These are phyloP conservation scores for Chloroclystis v-ata DNA, from an alignment of 2,888 invertebrate species.

Conservation along the genomic window DNA sequence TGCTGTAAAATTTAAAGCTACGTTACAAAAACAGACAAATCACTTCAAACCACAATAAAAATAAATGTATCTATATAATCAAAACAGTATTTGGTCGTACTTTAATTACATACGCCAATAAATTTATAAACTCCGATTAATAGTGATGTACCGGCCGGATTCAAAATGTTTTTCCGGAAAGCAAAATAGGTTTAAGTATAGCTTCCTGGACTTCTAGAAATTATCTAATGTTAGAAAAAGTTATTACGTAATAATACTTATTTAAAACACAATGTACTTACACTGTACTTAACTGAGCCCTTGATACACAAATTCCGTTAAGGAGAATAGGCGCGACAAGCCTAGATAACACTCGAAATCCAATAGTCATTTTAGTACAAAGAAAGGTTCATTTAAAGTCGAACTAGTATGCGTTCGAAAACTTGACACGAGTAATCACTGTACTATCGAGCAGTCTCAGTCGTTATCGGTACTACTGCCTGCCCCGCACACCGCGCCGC, in stretches of 20 bases:
- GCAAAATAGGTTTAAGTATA: background rate
- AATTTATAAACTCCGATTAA: too few species aligned
- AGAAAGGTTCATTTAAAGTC: conserved; percentile 22
- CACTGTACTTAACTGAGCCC: conserved; percentile 59
- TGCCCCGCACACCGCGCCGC: too few species aligned
- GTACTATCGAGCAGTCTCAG: too few species aligned
- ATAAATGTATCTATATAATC: too few species aligned
- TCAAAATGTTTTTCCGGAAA: too few species aligned
- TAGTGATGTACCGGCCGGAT: too few species aligned
- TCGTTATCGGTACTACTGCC: too few species aligned
- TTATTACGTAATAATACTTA: conserved; percentile 33
- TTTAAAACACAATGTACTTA: conserved; percentile 40
- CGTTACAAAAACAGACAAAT: background rate
- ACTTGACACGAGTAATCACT: background rate
- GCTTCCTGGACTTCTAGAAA: too few species aligned
- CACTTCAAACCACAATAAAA: background rate
- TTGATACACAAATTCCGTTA: conserved; percentile 54
- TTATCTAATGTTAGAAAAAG: too few species aligned
- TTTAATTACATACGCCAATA: too few species aligned
- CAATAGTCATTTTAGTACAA: conserved; percentile 56
- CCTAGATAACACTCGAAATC: conserved; percentile 52
- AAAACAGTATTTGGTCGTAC: too few species aligned
- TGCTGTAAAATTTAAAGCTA: conserved; percentile 36
- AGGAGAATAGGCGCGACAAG: conserved; percentile 54
- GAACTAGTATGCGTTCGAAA: conserved; percentile 27